Evolutionary conservation across 2,113 vertebrate genomes (phyloP).

Genomic region (Myocastor coypus): DNA sequence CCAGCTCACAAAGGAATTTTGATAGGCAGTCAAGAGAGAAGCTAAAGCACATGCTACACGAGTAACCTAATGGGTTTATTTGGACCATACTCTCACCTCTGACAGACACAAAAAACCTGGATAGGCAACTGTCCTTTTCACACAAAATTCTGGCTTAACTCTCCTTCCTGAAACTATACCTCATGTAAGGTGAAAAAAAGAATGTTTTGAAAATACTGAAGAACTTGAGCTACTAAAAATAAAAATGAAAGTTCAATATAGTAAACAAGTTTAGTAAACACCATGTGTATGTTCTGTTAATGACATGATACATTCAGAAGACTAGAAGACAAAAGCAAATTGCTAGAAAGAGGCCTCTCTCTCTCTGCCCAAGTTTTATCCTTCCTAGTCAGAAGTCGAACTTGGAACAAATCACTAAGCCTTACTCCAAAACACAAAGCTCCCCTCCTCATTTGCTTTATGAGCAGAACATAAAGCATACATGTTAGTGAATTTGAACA

Average conservation of each 20-base stretch:
- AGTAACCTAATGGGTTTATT: background rate
- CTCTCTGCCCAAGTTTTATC: conserved; percentile 40
- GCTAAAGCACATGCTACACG: conserved; percentile 57
- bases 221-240: conserved; percentile 64
- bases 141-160: conserved; percentile 58
- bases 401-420: background rate
- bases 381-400: conserved; percentile 42
- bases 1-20: conserved; percentile 21
- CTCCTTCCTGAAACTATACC: background rate
- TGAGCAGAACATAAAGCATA: background rate
- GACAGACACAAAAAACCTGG: conserved; percentile 31
- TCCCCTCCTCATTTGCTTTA: background rate
- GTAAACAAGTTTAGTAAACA: conserved; percentile 77
- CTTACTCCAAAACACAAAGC: background rate
- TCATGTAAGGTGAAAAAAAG: background rate
- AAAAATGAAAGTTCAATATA: conserved; percentile 62
- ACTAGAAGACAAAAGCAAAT: conserved; percentile 31
- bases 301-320: conserved; percentile 75
- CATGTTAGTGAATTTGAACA: background rate
- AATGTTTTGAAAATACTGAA: conserved; percentile 67
- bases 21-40: conserved; percentile 34
- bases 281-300: conserved; percentile 67
- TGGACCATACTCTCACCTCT: conserved; percentile 9
- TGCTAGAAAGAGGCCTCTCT: conserved; percentile 58
- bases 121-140: conserved; percentile 19